Evolutionary conservation across 2,113 vertebrate genomes (phyloP).

Genomic region (Spermophilus dauricus): DNA sequence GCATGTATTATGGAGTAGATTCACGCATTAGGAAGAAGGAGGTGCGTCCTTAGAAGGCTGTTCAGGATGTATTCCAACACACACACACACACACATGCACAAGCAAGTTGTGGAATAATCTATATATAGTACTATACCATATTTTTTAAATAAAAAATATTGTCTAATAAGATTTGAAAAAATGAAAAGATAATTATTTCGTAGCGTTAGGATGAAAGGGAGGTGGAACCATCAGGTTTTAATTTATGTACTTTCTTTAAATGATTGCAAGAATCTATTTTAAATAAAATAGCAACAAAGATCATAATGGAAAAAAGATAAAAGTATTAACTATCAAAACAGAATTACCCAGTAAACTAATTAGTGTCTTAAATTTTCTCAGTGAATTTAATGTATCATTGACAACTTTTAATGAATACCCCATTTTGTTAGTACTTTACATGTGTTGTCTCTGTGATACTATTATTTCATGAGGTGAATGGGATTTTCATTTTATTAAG

Average conservation of each 20-base stretch:
- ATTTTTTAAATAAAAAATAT: not conserved
- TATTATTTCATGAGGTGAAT: not conserved
- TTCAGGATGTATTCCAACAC: not conserved
- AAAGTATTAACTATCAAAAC: slow-evolving; percentile 20
- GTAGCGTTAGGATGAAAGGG: not conserved
- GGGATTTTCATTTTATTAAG: not conserved
- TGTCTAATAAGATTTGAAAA: not conserved
- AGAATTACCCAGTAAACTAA: not conserved
- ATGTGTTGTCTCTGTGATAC: not conserved
- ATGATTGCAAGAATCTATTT: slow-evolving; percentile 1
- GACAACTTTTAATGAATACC: not conserved
- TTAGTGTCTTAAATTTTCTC: slow-evolving; percentile 22
- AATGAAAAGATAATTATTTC: slow-evolving; percentile 2
- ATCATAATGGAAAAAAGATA: not conserved
- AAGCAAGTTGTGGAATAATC: not conserved
- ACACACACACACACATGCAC: not conserved
- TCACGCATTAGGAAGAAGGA: not conserved
- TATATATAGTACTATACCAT: not conserved
- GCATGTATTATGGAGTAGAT: not conserved
- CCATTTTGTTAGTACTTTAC: not conserved
- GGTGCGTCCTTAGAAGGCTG: not conserved
- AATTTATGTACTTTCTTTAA: slow-evolving; percentile 5
- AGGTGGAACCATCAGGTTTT: not conserved
- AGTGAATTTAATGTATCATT: not conserved
- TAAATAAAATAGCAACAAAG: slow-evolving; percentile 42